Conservation (phyloP, 2,888 invertebrate species). For the Globia sparganii region DNA sequence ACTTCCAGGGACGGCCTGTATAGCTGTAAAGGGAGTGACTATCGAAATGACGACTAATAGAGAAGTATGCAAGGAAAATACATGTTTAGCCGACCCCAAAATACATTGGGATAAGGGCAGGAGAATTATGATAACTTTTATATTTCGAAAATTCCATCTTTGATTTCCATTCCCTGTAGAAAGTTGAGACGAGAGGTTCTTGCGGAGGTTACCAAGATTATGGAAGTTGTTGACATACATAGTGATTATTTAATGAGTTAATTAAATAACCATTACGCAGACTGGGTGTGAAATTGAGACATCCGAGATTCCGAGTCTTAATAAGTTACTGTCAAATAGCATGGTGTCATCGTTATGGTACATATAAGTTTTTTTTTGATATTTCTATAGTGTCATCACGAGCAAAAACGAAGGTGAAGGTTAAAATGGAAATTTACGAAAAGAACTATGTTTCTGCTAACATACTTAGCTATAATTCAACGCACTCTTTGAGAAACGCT, state of each 20-base stretch:
- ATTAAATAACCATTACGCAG: conserved; percentile 8
- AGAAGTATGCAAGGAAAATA: neutral
- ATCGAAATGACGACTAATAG: neutral
- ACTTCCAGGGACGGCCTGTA: no score
- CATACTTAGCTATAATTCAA: neutral
- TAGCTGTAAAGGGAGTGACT: neutral
- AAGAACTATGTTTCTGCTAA: neutral
- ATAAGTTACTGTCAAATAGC: neutral
- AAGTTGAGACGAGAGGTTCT: neutral
- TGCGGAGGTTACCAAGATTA: neutral
- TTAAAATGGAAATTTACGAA: neutral
- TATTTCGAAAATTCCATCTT: neutral
- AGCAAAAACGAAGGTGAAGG: conserved; percentile 16
- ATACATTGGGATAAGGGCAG: no score
- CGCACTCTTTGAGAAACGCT: neutral
- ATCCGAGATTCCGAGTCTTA: conserved; percentile 3
- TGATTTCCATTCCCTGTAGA: neutral
- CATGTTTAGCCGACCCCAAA: neutral
- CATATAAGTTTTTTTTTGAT: neutral
- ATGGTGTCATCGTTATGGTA: neutral
- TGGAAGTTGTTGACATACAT: neutral
- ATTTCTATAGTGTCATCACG: neutral
- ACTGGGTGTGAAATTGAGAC: conserved; percentile 30
- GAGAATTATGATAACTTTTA: no score
- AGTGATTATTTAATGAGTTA: conserved; percentile 13